Evolutionary conservation across 2,888 invertebrate genomes (phyloP).

Genomic region (Apocheima hispidaria): DNA sequence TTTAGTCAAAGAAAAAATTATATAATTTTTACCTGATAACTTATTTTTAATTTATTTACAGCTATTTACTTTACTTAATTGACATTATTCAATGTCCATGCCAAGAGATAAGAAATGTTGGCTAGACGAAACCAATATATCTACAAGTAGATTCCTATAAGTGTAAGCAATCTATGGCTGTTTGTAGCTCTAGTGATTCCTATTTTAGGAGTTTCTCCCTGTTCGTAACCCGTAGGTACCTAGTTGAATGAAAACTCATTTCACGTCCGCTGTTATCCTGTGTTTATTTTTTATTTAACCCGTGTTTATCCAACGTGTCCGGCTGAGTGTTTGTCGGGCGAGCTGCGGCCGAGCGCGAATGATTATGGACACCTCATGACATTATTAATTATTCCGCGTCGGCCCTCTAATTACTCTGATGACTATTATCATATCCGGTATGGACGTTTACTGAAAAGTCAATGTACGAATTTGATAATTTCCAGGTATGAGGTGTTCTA

Average conservation of each 20-base stretch:
- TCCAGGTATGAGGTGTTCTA: no score
- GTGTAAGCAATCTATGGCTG: not conserved
- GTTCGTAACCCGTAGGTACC: slow-evolving; percentile 10
- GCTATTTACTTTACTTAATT: not conserved
- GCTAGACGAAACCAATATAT: not conserved
- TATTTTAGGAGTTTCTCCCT: not conserved
- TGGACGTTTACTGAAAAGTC: slow-evolving; percentile 5
- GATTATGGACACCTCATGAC: slow-evolving; percentile 27
- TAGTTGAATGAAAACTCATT: slow-evolving; percentile 35
- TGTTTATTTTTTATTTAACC: slow-evolving; percentile 35
- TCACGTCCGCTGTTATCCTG: slow-evolving; percentile 18
- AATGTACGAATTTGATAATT: no score
- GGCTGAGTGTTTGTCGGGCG: slow-evolving; percentile 30
- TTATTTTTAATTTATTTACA: no score
- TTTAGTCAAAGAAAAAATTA: no score
- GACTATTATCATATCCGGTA: slow-evolving; percentile 17
- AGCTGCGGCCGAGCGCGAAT: slow-evolving; percentile 24
- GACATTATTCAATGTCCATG: not conserved
- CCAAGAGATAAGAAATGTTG: not conserved
- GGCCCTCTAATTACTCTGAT: slow-evolving; percentile 23
- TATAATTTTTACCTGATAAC: no score
- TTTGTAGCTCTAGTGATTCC: not conserved
- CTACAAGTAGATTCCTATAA: not conserved
- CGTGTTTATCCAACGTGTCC: slow-evolving; percentile 32
- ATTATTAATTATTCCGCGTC: slow-evolving; percentile 24